These are phyloP conservation scores for Dinomys branickii DNA, from an alignment of 2,113 vertebrate species.

Conservation along the genomic window DNA sequence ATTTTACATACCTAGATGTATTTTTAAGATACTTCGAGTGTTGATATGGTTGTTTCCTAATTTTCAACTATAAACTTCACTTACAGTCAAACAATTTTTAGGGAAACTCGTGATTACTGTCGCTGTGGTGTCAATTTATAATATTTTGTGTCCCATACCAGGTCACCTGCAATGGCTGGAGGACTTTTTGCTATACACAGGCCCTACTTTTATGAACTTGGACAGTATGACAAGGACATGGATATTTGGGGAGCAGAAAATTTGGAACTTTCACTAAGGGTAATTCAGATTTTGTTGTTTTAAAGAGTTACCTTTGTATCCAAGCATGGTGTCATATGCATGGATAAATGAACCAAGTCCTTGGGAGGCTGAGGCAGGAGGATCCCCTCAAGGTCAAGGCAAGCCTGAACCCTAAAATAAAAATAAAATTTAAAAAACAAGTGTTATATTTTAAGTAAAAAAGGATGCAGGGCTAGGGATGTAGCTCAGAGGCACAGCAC, in stretches of 20 bases:
- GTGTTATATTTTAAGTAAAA: background rate
- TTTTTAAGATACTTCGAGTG: background rate
- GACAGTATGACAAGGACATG: constrained; percentile 96
- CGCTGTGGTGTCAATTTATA: background rate
- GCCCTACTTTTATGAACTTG: constrained; percentile 94
- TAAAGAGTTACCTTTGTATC: too few species aligned
- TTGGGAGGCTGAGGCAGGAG: background rate
- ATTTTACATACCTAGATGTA: background rate
- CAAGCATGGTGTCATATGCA: background rate
- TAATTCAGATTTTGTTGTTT: constrained; percentile 78
- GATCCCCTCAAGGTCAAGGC: background rate
- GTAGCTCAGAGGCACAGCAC: too few species aligned
- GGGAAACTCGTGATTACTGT: background rate
- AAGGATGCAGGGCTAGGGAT: background rate
- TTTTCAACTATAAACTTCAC: background rate
- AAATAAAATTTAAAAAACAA: background rate
- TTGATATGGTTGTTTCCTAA: background rate
- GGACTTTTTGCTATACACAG: constrained; percentile 96
- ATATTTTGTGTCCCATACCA: constrained; percentile 72
- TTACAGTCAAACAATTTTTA: background rate
- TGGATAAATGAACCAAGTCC: background rate
- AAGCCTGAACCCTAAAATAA: background rate
- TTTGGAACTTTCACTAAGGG: constrained; percentile 97
- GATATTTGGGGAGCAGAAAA: constrained; percentile 97
- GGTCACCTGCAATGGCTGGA: constrained; percentile 97